A percentile compares a stretch with the other conserved stretches of the same genome.
Evolutionary conservation across 2,113 vertebrate species (phyloP).

Genomic region (Cottus gobio): DNA sequence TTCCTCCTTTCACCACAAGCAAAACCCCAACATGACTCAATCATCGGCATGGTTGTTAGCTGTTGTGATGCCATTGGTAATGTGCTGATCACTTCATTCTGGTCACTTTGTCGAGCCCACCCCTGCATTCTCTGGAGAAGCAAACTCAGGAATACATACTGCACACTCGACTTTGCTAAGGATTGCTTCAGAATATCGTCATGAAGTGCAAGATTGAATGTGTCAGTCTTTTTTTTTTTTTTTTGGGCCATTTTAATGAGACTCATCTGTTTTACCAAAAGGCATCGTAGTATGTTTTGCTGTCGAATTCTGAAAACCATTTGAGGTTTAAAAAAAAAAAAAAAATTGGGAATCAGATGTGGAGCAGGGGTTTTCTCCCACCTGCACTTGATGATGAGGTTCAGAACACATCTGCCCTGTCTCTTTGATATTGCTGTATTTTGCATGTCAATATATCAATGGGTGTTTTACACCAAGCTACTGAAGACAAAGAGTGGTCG

Average conservation of each 20-base stretch:
- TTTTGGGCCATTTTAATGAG: conserved; percentile 33
- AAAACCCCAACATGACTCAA: conserved; percentile 30
- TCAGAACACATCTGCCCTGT: conserved; percentile 44
- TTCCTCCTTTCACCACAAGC: conserved; percentile 10
- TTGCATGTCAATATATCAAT: conserved; percentile 71
- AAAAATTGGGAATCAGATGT: conserved; percentile 26
- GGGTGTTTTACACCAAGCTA: conserved; percentile 50
- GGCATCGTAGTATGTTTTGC: conserved; percentile 36
- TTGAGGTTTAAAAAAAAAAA: background rate
- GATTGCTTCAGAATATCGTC: conserved; percentile 62
- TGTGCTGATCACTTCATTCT: conserved; percentile 43
- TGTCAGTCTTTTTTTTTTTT: conserved; percentile 18
- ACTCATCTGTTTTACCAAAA: conserved; percentile 19
- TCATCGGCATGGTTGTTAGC: conserved; percentile 66
- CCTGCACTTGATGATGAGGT: conserved; percentile 32
- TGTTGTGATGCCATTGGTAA: conserved; percentile 61
- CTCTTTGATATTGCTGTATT: conserved; percentile 70
- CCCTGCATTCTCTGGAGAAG: conserved; percentile 69
- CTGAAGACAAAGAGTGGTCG: conserved; percentile 48
- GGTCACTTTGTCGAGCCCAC: conserved; percentile 54
- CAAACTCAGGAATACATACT: conserved; percentile 83
- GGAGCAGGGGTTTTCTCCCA: conserved; percentile 28
- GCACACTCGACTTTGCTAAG: conserved; percentile 70
- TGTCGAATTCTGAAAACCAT: conserved; percentile 30
- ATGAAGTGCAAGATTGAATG: conserved; percentile 42